phyloP scores from a whole-genome alignment of 2,888 invertebrate genomes.

The Melanostoma scalare region DNA sequence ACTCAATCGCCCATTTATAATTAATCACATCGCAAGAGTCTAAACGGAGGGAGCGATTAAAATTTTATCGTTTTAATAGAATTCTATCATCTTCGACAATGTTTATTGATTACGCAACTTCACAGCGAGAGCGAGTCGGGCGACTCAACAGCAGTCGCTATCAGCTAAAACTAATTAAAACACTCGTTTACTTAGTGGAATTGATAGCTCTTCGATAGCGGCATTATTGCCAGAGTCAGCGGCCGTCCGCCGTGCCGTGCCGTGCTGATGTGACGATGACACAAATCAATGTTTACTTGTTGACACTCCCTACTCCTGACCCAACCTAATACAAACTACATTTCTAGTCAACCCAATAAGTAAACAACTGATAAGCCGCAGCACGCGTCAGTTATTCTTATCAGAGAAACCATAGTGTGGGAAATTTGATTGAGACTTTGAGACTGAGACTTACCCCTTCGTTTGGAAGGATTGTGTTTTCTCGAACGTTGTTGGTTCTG shows the following conservation, averaged over 20 bases:
- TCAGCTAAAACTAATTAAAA: constrained; percentile 55
- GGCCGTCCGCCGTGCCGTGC: background rate
- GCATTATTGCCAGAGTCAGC: too few relatives aligned
- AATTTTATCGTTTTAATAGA: constrained; percentile 30
- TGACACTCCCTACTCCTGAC: constrained; percentile 27
- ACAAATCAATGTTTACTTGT: constrained; percentile 11
- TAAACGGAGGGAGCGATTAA: constrained; percentile 52
- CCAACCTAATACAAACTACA: constrained; percentile 36
- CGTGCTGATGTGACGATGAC: constrained; percentile 13
- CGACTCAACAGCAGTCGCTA: constrained; percentile 40
- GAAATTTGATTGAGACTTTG: constrained; percentile 31
- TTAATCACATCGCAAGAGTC: constrained; percentile 53
- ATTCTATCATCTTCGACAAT: constrained; percentile 1
- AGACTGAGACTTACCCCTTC: constrained; percentile 64
- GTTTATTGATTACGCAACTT: constrained; percentile 53
- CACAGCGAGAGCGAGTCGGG: constrained; percentile 16
- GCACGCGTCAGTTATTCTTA: constrained; percentile 44
- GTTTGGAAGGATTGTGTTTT: constrained; percentile 27
- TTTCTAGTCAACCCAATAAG: constrained; percentile 53
- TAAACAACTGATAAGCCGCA: constrained; percentile 51
- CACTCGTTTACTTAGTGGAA: constrained; percentile 29
- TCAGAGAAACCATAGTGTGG: constrained; percentile 17
- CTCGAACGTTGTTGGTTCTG: constrained; percentile 53
- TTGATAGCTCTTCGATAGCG: constrained; percentile 40
- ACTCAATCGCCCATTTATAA: constrained; percentile 60